Conservation (phyloP, 1,140 invertebrate species). For the Laodelphax striatellus region DNA sequence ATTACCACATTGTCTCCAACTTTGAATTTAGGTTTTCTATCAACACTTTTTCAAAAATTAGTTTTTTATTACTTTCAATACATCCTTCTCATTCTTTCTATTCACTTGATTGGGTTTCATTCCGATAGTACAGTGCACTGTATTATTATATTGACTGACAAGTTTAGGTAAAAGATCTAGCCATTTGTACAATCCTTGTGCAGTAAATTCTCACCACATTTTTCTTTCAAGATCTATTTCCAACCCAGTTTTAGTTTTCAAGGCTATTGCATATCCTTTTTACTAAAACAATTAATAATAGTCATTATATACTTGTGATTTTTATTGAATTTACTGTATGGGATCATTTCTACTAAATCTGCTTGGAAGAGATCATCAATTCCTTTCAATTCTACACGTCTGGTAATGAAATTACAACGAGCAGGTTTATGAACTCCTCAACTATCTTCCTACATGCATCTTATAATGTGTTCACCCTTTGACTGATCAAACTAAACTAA, state of each 20-base stretch:
- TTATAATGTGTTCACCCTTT: too few species aligned
- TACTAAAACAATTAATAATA: conserved; percentile 36
- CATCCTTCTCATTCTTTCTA: conserved; percentile 19
- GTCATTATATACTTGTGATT: conserved; percentile 33
- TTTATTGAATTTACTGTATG: too few species aligned
- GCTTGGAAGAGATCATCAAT: too few species aligned
- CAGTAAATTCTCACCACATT: conserved; percentile 30
- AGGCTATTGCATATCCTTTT: conserved; percentile 32
- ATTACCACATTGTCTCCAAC: conserved; percentile 24
- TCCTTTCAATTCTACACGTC: too few species aligned
- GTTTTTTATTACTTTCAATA: conserved; percentile 10
- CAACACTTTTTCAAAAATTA: neutral
- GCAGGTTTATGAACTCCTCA: too few species aligned
- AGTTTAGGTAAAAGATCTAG: conserved; percentile 29
- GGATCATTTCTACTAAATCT: too few species aligned
- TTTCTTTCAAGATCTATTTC: conserved; percentile 34
- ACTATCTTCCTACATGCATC: too few species aligned
- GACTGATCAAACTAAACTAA: too few species aligned
- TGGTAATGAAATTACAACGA: too few species aligned
- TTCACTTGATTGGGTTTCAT: conserved; percentile 30
- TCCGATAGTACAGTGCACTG: conserved; percentile 32
- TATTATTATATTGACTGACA: conserved; percentile 32
- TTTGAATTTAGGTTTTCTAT: conserved; percentile 18
- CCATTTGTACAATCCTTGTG: conserved; percentile 21
- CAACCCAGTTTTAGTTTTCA: conserved; percentile 36